Evolutionary conservation across 2,797 vertebrate genomes (phyloP), one percentile per base, ranked within the genome.

Genomic region (Artibeus jamaicensis): DNA sequence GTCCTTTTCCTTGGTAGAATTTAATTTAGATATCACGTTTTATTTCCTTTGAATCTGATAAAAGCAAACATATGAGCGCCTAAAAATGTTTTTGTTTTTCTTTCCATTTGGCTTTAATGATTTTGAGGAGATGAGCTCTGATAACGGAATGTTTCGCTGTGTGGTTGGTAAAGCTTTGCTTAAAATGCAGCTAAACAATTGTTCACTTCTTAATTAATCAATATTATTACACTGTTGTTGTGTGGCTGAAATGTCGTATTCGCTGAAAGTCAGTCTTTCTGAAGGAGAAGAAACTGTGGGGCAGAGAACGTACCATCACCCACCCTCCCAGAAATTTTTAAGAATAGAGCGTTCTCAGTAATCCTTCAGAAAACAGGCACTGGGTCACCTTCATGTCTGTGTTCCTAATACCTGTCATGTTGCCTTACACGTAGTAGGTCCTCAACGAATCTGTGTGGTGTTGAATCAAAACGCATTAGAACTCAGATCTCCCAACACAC

Each of bases 111-210:
- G 16, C 39, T 93, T 89, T 92, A 92, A 67, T 70, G 50, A 86
- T 77, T 74, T 87, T 76, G 86, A 95, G 78, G 50, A 77, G 48
- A 84, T 79, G 86, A 84, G 29, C 62, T 96, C 92, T 79, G 50
- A 68, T 90, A 92, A 86, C 21, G 94, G 67, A 85, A 10, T 59
- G 70, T 39, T 90, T 85, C 67, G 24, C 68, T 87, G 71, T 93
- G 39, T 42, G 9, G 24, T 88, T 65, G 42, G 57, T 70, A 86
- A 93, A 86, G 37, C 62, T 76, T 94, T 92, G 57, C 62, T 91
- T 76, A 90, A 81, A 90, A 74, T 34, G 22, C 24, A 88, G 12
- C 53, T 53, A 89, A 82, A 62, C 48, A 71, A 50, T n/a, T 42
- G 9, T 50, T 93, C 59, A n/a, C 14, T 87, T 67, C 76, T 91